Evolutionary conservation across 92 coral and sea anemone species (phyloP).

Genomic region (Paramuricea clavata): DNA sequence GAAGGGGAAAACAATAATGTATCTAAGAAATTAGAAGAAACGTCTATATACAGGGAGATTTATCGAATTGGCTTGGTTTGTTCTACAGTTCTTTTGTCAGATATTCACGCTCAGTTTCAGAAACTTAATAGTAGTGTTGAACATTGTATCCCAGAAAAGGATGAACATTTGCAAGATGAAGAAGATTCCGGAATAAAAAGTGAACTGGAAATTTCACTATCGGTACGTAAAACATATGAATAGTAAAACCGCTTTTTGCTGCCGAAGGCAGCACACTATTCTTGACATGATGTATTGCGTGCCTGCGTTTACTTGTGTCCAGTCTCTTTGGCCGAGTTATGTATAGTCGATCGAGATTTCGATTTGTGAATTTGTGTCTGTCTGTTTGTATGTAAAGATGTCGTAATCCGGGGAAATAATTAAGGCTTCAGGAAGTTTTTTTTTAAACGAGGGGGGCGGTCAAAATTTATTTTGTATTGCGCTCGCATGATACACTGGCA

Average conservation of each 20-base stretch:
- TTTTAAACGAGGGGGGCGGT: no score
- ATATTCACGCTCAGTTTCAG: constrained; percentile 24
- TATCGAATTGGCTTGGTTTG: constrained; percentile 34
- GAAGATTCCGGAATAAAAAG: not conserved
- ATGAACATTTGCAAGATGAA: not conserved
- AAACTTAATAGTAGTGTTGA: not conserved
- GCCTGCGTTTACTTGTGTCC: no score
- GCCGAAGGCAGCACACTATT: not conserved
- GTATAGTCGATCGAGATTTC: no score
- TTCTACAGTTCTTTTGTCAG: constrained; percentile 37
- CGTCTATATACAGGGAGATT: not conserved
- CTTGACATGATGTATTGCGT: not conserved
- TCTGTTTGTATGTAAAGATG: no score
- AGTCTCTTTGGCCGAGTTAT: no score
- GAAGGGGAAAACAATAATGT: not conserved
- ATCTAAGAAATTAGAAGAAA: not conserved
- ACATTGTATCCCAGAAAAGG: not conserved
- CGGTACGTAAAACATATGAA: constrained; percentile 6
- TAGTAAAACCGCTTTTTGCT: no score
- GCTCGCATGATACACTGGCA: no score
- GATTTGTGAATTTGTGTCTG: no score
- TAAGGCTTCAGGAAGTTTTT: no score
- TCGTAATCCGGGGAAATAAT: no score
- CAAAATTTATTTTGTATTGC: no score
- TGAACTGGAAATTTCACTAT: constrained; percentile 7